These are phyloP conservation scores for Pachycephus smyrnensis DNA, from an alignment of 2,888 invertebrate species.

Conservation along the genomic window DNA sequence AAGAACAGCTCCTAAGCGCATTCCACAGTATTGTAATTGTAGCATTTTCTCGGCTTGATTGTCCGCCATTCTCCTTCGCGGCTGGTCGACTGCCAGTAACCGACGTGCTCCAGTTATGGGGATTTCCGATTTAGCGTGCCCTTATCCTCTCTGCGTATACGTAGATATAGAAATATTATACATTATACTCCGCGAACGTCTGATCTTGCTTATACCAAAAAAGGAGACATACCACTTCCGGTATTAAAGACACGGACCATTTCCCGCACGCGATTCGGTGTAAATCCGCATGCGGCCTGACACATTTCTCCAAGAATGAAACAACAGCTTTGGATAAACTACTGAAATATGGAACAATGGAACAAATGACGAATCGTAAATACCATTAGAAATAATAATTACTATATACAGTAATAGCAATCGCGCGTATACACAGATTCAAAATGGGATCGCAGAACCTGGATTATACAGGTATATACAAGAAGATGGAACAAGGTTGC, in stretches of 20 bases:
- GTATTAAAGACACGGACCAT: neutral
- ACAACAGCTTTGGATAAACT: neutral
- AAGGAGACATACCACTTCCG: neutral
- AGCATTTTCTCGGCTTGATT: conserved; percentile 51
- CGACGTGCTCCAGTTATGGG: conserved; percentile 11
- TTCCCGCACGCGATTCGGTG: neutral
- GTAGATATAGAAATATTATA: neutral
- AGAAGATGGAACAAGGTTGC: neutral
- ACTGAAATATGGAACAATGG: neutral
- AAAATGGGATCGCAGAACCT: neutral
- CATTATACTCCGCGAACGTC: neutral
- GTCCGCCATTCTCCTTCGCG: conserved; percentile 37
- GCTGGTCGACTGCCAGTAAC: conserved; percentile 10
- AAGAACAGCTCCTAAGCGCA: conserved; percentile 45
- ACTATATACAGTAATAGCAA: neutral
- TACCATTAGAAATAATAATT: neutral
- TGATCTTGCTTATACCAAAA: neutral
- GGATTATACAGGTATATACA: neutral
- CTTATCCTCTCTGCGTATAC: neutral
- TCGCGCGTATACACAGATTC: neutral
- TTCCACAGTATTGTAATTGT: conserved; percentile 58
- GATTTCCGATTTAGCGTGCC: conserved; percentile 6
- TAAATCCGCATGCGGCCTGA: neutral
- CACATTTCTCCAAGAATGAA: neutral
- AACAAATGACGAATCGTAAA: neutral